A percentile compares a stretch with the other conserved stretches of the same genome.
These are phyloP conservation scores for Portevinia maculata DNA, from an alignment of 2,888 invertebrate genomes.

Conservation along the genomic window DNA sequence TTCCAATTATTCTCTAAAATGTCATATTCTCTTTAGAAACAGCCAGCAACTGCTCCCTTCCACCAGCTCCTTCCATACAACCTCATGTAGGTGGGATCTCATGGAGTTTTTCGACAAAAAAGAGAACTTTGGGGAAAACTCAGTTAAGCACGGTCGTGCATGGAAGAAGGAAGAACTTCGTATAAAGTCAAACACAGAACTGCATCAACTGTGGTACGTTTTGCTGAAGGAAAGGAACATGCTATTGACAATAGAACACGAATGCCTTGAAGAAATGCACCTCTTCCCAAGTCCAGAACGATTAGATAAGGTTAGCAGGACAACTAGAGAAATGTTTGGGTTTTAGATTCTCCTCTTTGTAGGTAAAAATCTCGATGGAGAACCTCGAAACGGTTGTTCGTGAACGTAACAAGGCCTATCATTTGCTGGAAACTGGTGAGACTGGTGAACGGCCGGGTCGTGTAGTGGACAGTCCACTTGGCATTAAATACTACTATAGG, in stretches of 20 bases:
- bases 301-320: conserved; percentile 89
- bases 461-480: conserved; percentile 85
- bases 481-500: conserved; percentile 85
- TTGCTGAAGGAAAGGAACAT: conserved; percentile 98
- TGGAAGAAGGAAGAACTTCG: conserved; percentile 96
- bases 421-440: conserved; percentile 93
- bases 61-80: conserved; percentile 45
- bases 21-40: neutral
- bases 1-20: too few relatives aligned
- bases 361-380: conserved; percentile 95
- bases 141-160: conserved; percentile 91
- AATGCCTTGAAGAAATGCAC: conserved; percentile 86
- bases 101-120: conserved; percentile 96
- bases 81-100: conserved; percentile 83
- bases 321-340: too few relatives aligned
- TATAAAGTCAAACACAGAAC: conserved; percentile 96
- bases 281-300: conserved; percentile 96
- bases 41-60: conserved; percentile 19
- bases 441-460: conserved; percentile 90
- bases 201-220: conserved; percentile 97
- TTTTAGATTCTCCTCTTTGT: neutral
- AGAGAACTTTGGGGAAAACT: conserved; percentile 91
- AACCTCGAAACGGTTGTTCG: conserved; percentile 95
- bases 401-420: conserved; percentile 96
- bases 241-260: conserved; percentile 97